Percentiles rank a stretch among this genome's conserved stretches.
Evolutionary conservation across 2,888 invertebrate species (phyloP).

Genomic region (Teinopalpus imperialis): DNA sequence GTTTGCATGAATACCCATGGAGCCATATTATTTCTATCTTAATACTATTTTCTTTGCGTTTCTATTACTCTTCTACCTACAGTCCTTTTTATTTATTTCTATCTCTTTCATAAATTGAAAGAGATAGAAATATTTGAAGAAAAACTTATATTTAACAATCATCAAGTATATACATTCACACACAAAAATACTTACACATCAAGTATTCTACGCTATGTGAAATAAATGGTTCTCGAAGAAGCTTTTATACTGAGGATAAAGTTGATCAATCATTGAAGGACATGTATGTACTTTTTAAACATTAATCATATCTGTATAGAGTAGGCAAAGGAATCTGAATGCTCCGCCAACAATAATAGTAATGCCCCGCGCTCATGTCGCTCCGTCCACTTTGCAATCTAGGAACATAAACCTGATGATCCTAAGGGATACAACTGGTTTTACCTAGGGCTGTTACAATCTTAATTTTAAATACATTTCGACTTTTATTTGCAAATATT

Average conservation of each 20-base stretch:
- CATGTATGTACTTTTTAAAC: conserved; percentile 6
- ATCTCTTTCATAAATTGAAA: too few relatives aligned
- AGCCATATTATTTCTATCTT: too few relatives aligned
- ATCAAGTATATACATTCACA: too few relatives aligned
- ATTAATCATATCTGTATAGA: conserved; percentile 9
- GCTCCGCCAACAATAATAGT: conserved; percentile 10
- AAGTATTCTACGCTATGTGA: not conserved
- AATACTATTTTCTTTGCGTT: too few relatives aligned
- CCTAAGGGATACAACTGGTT: conserved; percentile 13
- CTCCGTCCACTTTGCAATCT: conserved; percentile 15
- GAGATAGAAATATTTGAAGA: too few relatives aligned
- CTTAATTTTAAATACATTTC: conserved; percentile 8
- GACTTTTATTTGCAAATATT: too few relatives aligned
- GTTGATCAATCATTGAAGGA: conserved; percentile 17
- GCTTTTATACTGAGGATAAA: conserved; percentile 5
- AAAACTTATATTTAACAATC: too few relatives aligned
- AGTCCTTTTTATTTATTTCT: too few relatives aligned
- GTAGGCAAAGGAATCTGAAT: conserved; percentile 1
- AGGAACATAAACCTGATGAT: conserved; percentile 7
- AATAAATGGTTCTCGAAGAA: not conserved
- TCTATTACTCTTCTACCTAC: too few relatives aligned
- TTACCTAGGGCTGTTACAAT: conserved; percentile 9
- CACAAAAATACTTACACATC: not conserved
- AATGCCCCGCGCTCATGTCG: conserved; percentile 4
- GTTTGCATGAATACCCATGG: too few relatives aligned